Base-by-base conservation (phyloP, 2,888 invertebrate genomes). In the Acleris sparsana region DNA sequence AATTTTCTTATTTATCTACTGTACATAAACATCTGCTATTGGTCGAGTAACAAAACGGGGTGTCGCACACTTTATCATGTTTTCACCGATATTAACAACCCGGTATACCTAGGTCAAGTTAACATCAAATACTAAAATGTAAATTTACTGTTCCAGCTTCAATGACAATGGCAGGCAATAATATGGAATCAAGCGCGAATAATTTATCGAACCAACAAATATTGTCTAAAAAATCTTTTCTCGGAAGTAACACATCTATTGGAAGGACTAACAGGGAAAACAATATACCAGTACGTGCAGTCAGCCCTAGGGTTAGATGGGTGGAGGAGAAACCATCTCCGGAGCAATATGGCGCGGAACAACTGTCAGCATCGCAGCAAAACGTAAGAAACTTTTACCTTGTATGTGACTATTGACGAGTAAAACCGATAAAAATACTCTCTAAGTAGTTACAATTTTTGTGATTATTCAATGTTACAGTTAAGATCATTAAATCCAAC, bases 151-250 rank as follows among this genome's bases (percentile, higher is more conserved):
- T 94, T 94, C 52, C 93, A 96, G 96, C 95, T 80, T 96, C 95
- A 75, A 95, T 95, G 87, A 95, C 95, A 76, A 94, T 95, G 82
- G 93, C 94, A 81, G 94, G 94, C 84, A 93, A 93, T 82, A 94
- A 94, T 73, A 89, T 93, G 79, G 94, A 94, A 79, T 90, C 92
- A 72, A 90, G 84, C 71, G 80, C 90, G 75, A 93, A 87, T 75
- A 87, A 85, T 72, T 75, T 90, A 69, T 84, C 88, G 72, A 93
- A 82, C 75, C 89, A 90, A 73, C 89, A 89, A 84, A 72, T 85
- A 76, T 83, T 92, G 76, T 89, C 91, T 76, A 92, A 90, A 79
- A 93, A 92, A 87, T 84, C 92, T 80, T 92, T 91, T 78, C 86
- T 91, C 60, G 93, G 87, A 86, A 93, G 89, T 83, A 93, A 87